These are phyloP conservation scores for Crossocerus cetratus DNA, from an alignment of 2,888 invertebrate species.

Conservation along the genomic window DNA sequence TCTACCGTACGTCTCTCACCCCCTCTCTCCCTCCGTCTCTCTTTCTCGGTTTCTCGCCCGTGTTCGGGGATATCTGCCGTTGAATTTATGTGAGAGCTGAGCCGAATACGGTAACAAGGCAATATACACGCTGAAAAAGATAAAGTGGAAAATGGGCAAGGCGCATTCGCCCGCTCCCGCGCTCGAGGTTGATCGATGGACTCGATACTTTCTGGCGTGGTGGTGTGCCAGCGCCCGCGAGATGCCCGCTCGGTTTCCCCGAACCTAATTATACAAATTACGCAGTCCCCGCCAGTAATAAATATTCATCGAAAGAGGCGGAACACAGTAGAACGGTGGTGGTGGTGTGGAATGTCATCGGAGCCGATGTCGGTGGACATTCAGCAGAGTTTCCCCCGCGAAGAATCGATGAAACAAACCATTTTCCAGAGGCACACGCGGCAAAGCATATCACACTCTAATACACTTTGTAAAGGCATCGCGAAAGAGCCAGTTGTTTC, in stretches of 20 bases:
- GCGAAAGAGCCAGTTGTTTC: slow-evolving; percentile 20
- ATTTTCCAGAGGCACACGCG: background rate
- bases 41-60: too few relatives aligned
- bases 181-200: background rate
- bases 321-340: too few relatives aligned
- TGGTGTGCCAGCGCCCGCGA: background rate
- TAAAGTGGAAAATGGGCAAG: slow-evolving; percentile 2
- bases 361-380: too few relatives aligned
- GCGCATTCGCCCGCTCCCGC: background rate
- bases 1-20: background rate
- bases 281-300: too few relatives aligned
- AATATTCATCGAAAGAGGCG: too few relatives aligned
- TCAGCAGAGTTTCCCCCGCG: too few relatives aligned
- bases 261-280: background rate
- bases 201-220: background rate
- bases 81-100: slow-evolving; percentile 20
- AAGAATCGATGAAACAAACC: background rate
- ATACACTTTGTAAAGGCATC: slow-evolving; percentile 12
- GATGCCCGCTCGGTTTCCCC: background rate
- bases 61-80: slow-evolving; percentile 6
- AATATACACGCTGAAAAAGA: background rate
- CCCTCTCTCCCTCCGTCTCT: too few relatives aligned
- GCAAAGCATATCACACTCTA: background rate
- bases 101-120: slow-evolving; percentile 7
- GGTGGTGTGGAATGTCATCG: too few relatives aligned